Base-by-base conservation (phyloP, 2,888 invertebrate species). In the Dasypolia templi region DNA sequence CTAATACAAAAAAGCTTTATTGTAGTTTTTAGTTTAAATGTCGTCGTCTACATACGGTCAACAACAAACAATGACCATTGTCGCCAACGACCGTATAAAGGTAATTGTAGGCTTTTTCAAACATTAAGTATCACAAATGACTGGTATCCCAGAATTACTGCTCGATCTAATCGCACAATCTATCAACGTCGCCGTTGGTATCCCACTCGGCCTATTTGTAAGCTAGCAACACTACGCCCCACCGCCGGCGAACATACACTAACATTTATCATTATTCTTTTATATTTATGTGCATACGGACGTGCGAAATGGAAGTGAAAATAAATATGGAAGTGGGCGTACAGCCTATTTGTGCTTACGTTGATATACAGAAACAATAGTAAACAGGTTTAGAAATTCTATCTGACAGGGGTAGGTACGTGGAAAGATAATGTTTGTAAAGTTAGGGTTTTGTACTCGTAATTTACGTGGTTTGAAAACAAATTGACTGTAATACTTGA, bases 261-360 rank as follows among this genome's bases (percentile, higher is more conserved):
- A 75, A 79, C 86, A 90, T 91, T 89, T 89, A 89, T 91, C 89
- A 91, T 89, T 88, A 89, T 89, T 86, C 84, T 89, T 86, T 83
- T 84, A 86, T 86, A 90, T 89, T 87, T 89, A 87, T 86, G 86
- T 85, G 86, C 79, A 87, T 75, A 83, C 72, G 55, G 65, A 72
- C 58, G 83, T 83, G 87, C 83, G 81, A 73, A 77, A 79, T 75
- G 76, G 79, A 79, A 75, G 63, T 72, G 53, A 70, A 63, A 82
- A 82, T 79, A 79, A 66, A 76, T 76, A 76, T 70, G 66, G 59
- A 69, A 56, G 75, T 65, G 70, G 63, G 51, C 35, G 58, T 44
- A 53, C 29, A 42, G 46, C 72, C 42, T 58, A 49, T 81, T 71
- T 75, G 66, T 62, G 55, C 56, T 75, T 68, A 62, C 51, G 26